Evolutionary conservation across 2,113 vertebrate genomes (phyloP), one percentile per base, ranked within the genome.

Genomic region (Cyphomyrus plagiostoma): DNA sequence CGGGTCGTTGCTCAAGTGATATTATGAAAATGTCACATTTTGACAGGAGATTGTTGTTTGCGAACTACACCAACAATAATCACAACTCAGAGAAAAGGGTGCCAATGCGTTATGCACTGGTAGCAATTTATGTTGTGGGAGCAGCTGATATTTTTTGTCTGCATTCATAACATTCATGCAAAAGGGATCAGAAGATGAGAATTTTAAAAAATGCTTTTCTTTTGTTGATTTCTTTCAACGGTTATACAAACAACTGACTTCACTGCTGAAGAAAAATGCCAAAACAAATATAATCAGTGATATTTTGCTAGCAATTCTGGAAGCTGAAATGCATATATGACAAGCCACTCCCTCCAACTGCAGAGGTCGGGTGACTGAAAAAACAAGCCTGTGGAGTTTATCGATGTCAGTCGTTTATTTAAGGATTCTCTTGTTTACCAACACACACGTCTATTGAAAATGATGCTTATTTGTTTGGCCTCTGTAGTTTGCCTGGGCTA

Each of bases 81-180:
- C 53, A 19, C 8, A 23, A 19, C 42, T 8, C 3, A 39, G 3
- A 42, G 15, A 21, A 48, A 50, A 88, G n/a, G 26, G 21, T 11
- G 17, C 8, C 19, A 58, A 62, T 91, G 90, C 21, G 6, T 53
- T 87, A 26, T 74, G 77, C 50, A 0, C 58, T 26, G 58, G 23
- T 66, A 66, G 23, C 62, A 30, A 26, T 70, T 62, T 62, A 62
- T 62, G 7, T n/a, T 30, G 10, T 89, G 70, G 85, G 26, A 58
- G 88, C 66, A 88, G 58, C 90, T 62, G 39, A 90, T 90, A 46
- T 84, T 77, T 77, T 89, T 21, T 91, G n/a, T 87, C 87, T 77
- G 42, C 45, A 50, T 39, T 85, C 74, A 52, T 86, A 49, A 46
- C 89, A 23, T 39, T 89, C 21, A 70, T 3, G 84, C 88, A 88